phyloP scores from a whole-genome alignment of 2,888 invertebrate genomes.

The Eupithecia subumbrata region DNA sequence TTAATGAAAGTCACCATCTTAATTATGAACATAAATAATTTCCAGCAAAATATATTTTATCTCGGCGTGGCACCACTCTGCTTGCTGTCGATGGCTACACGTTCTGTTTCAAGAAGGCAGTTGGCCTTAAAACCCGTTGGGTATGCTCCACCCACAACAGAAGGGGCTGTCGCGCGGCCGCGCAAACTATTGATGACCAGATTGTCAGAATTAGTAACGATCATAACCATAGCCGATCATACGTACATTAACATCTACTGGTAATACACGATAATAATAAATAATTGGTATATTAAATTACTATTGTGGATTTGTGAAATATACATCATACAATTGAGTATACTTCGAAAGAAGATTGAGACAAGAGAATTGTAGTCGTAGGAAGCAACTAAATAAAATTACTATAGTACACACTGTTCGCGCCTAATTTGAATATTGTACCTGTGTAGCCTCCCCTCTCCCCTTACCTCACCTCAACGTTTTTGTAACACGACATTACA shows the following conservation, averaged over 20 bases:
- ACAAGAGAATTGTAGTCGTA: too few species aligned
- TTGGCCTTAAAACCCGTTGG: constrained; percentile 35
- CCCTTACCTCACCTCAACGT: too few species aligned
- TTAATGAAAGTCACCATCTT: too few species aligned
- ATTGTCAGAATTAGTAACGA: constrained; percentile 42
- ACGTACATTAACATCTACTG: background rate
- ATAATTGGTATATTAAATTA: background rate
- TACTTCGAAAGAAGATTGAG: too few species aligned
- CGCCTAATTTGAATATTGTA: too few species aligned
- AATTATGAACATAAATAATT: background rate
- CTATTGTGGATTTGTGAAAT: too few species aligned
- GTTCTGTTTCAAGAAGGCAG: constrained; percentile 36
- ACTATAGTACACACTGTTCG: too few species aligned
- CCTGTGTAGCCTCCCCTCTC: too few species aligned
- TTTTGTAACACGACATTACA: too few species aligned
- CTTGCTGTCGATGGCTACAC: constrained; percentile 49
- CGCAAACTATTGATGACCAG: constrained; percentile 41
- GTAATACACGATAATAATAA: background rate
- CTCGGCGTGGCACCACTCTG: constrained; percentile 51
- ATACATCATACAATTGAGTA: too few species aligned
- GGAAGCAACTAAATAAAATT: too few species aligned
- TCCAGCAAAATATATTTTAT: constrained; percentile 34
- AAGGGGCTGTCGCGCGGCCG: constrained; percentile 46
- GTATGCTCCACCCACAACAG: constrained; percentile 48
- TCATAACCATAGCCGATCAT: constrained; percentile 40